A percentile compares a stretch with the other conserved stretches of the same genome.
These are phyloP conservation scores for Platorchestia sp. DNA, from an alignment of 1,140 invertebrate species.

Conservation along the genomic window DNA sequence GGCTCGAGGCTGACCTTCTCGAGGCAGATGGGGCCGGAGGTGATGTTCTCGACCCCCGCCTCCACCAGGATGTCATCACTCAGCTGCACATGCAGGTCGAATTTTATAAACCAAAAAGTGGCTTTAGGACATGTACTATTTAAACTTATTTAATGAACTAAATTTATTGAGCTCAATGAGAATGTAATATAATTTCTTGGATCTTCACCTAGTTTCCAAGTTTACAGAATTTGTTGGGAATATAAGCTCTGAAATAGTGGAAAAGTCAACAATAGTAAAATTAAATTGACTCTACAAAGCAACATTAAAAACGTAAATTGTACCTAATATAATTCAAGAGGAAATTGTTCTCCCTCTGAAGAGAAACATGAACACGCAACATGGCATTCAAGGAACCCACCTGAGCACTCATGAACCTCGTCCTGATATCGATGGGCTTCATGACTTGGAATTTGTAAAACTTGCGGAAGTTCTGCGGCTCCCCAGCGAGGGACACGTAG, in stretches of 20 bases:
- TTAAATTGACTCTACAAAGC: background rate
- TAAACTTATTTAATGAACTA: too few relatives aligned
- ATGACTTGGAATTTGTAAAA: slow-evolving; percentile 99
- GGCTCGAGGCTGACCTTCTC: slow-evolving; percentile 94
- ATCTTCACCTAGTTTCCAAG: background rate
- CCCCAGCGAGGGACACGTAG: slow-evolving; percentile 81
- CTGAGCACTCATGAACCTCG: slow-evolving; percentile 98
- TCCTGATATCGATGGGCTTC: slow-evolving; percentile 98
- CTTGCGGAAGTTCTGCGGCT: slow-evolving; percentile 84
- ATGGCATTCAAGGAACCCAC: slow-evolving; percentile 71
- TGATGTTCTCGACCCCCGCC: slow-evolving; percentile 96
- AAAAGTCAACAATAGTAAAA: background rate
- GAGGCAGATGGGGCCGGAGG: slow-evolving; percentile 87
- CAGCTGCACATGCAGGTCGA: background rate
- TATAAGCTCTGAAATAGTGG: background rate
- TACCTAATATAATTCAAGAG: background rate
- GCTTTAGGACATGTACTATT: background rate
- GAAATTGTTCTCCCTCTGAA: background rate
- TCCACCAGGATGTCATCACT: slow-evolving; percentile 73
- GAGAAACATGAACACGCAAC: too few relatives aligned
- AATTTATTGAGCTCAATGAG: background rate
- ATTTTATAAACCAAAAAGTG: background rate
- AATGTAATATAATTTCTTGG: background rate
- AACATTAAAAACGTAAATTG: background rate
- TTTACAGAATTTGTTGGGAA: background rate